Conservation (phyloP, 1,140 invertebrate species). For the Bombus superbus region DNA sequence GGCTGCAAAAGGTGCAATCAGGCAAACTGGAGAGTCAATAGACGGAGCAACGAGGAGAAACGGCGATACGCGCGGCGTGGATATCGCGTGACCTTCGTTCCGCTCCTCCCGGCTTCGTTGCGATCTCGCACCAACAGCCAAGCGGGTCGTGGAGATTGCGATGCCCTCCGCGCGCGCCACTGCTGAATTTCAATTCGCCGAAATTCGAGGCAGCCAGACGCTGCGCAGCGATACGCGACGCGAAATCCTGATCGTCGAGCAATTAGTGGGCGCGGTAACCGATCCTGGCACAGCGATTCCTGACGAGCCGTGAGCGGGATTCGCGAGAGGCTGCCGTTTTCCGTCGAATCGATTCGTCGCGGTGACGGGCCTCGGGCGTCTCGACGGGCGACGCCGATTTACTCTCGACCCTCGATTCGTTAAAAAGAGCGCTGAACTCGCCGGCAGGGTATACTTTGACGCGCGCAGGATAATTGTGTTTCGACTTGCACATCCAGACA, state of each 20-base stretch:
- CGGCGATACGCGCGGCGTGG: neutral
- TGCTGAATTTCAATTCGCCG: slow-evolving; percentile 64
- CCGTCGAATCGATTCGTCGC: neutral
- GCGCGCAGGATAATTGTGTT: neutral
- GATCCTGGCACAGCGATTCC: slow-evolving; percentile 2
- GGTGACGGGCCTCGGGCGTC: neutral
- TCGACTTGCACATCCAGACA: neutral
- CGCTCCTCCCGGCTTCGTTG: neutral
- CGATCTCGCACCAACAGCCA: neutral
- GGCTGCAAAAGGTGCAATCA: slow-evolving; percentile 35
- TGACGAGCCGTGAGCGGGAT: neutral
- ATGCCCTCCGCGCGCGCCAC: neutral
- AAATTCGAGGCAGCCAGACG: slow-evolving; percentile 1
- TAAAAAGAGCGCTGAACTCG: neutral
- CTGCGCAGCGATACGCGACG: slow-evolving; percentile 40
- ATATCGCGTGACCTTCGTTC: slow-evolving; percentile 58
- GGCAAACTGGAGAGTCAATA: slow-evolving; percentile 42
- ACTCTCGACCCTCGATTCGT: too few species aligned
- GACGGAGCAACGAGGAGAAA: slow-evolving; percentile 14
- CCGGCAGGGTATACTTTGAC: neutral
- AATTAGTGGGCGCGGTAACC: slow-evolving; percentile 49
- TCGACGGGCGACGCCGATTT: too few species aligned
- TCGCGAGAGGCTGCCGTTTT: neutral
- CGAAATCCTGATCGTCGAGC: slow-evolving; percentile 61
- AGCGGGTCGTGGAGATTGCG: neutral